phyloP scores from a whole-genome alignment of 1,140 invertebrate genomes.

The Anadara kagoshimensis region DNA sequence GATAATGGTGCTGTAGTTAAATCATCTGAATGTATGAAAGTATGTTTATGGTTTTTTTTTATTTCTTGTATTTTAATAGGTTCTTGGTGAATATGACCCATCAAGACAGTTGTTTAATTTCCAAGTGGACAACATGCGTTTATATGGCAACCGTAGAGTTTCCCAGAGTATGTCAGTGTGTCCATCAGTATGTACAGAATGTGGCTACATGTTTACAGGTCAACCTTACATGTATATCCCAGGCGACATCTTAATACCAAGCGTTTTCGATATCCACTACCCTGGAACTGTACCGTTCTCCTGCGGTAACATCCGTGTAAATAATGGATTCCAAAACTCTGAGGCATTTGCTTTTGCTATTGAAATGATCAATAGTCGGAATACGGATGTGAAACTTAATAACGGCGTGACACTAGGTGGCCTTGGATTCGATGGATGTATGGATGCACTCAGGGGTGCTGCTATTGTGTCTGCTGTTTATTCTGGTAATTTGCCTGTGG shows the following conservation, averaged over 20 bases:
- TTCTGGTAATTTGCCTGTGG: slow-evolving; percentile 43
- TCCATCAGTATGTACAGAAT: slow-evolving; percentile 56
- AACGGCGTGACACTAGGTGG: slow-evolving; percentile 79
- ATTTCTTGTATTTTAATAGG: slow-evolving; percentile 26
- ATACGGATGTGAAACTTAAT: slow-evolving; percentile 70
- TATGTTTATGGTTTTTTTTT: neutral
- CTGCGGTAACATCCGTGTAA: slow-evolving; percentile 52
- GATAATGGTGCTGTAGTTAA: too few relatives aligned
- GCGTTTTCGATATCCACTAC: slow-evolving; percentile 66
- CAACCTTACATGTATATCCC: slow-evolving; percentile 58
- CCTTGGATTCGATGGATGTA: slow-evolving; percentile 66
- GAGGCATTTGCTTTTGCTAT: slow-evolving; percentile 68
- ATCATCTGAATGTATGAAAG: too few relatives aligned
- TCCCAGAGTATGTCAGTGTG: slow-evolving; percentile 44
- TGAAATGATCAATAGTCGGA: slow-evolving; percentile 60
- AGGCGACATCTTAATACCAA: slow-evolving; percentile 65
- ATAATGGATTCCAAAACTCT: slow-evolving; percentile 65
- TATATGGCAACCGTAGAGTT: slow-evolving; percentile 22
- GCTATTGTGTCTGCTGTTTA: slow-evolving; percentile 58
- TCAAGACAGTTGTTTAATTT: slow-evolving; percentile 26
- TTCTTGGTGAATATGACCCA: slow-evolving; percentile 51
- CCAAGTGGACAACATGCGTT: neutral
- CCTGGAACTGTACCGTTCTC: slow-evolving; percentile 50
- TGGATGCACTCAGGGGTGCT: slow-evolving; percentile 47
- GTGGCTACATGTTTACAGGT: slow-evolving; percentile 59